Conservation (phyloP, 2,888 invertebrate species). For the Tortrix viridana region DNA sequence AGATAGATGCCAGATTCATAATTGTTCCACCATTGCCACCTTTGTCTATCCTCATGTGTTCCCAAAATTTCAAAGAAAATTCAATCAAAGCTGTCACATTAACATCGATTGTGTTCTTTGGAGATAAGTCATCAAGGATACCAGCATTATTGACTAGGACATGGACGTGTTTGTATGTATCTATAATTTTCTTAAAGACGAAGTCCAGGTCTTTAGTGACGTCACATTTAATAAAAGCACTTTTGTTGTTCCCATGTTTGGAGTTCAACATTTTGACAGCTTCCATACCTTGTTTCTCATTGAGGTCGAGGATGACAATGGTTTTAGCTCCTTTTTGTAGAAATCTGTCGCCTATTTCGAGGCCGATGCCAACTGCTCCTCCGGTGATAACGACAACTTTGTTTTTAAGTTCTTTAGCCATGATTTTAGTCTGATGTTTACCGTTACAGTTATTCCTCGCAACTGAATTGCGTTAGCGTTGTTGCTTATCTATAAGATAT, state of each 20-base stretch:
- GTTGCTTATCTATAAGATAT: neutral
- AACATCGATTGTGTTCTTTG: slow-evolving; percentile 58
- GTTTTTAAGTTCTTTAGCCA: slow-evolving; percentile 36
- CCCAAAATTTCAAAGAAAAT: slow-evolving; percentile 80
- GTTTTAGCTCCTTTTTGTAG: slow-evolving; percentile 66
- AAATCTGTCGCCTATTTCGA: slow-evolving; percentile 68
- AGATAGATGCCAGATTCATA: slow-evolving; percentile 86
- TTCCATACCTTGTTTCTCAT: slow-evolving; percentile 59
- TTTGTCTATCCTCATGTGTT: slow-evolving; percentile 83
- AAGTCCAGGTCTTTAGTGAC: slow-evolving; percentile 74
- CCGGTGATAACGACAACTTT: slow-evolving; percentile 72
- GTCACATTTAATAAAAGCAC: slow-evolving; percentile 76
- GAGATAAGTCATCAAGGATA: slow-evolving; percentile 52
- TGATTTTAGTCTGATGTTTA: neutral
- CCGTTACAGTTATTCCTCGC: too few relatives aligned
- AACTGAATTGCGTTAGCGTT: neutral
- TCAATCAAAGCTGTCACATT: slow-evolving; percentile 63
- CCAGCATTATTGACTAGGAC: slow-evolving; percentile 76
- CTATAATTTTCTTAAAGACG: slow-evolving; percentile 58
- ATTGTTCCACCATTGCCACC: slow-evolving; percentile 85
- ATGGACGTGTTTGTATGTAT: slow-evolving; percentile 65
- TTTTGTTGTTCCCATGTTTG: slow-evolving; percentile 71
- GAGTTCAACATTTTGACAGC: slow-evolving; percentile 66
- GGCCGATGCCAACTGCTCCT: slow-evolving; percentile 81
- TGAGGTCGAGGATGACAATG: slow-evolving; percentile 55